Evolutionary conservation across 2,797 vertebrate species (phyloP).

Genomic region (Petrocephalus sullivani): DNA sequence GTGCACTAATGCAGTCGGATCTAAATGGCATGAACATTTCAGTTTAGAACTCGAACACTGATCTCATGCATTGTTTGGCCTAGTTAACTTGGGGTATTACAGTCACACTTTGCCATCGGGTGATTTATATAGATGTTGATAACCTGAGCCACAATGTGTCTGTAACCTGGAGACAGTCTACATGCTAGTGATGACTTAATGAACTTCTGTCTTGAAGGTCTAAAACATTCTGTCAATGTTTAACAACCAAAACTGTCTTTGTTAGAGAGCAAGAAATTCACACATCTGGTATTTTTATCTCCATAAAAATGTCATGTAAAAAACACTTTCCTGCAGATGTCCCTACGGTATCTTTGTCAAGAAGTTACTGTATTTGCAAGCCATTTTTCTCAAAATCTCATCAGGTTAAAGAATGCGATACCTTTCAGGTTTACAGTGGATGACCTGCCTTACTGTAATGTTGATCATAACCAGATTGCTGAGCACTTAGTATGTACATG

Average conservation of each 20-base stretch:
- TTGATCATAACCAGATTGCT: background rate
- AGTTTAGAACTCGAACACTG: background rate
- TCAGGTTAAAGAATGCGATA: background rate
- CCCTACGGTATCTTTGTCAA: background rate
- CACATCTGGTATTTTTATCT: background rate
- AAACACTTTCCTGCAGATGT: background rate
- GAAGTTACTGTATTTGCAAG: background rate
- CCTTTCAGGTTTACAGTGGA: background rate
- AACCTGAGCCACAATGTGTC: slow-evolving; percentile 22
- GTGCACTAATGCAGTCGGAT: background rate
- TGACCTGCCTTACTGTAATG: background rate
- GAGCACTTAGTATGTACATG: background rate
- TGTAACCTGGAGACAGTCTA: background rate
- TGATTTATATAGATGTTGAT: background rate
- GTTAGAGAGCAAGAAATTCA: background rate
- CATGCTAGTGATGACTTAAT: background rate
- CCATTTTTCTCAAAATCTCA: background rate
- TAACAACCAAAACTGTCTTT: background rate
- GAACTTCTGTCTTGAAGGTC: slow-evolving; percentile 13
- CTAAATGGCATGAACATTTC: background rate
- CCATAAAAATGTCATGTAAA: background rate
- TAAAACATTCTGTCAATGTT: slow-evolving; percentile 16
- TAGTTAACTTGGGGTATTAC: background rate
- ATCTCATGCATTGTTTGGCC: slow-evolving; percentile 5
- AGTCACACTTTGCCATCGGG: background rate